Evolutionary conservation across 2,113 vertebrate species (phyloP), one percentile per base, ranked within the genome.

Genomic region (Dipodomys stephensi): DNA sequence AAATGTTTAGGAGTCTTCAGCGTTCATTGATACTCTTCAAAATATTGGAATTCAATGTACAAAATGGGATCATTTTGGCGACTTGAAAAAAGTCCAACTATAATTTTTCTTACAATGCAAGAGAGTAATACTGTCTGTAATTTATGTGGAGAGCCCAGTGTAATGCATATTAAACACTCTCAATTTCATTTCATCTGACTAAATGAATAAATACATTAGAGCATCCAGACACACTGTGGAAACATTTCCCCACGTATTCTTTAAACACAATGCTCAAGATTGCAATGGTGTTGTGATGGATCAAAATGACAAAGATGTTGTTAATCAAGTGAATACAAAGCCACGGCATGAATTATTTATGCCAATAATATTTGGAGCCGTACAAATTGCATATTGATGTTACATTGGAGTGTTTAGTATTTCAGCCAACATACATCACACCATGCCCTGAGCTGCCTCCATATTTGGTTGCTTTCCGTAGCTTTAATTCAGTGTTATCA

Each of bases 361-460:
- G 92, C 85, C 90, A 95, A 93, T 97, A 96, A 96, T 95, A 97
- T 97, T 96, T 96, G 95, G 69, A 94, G 87, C 83, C 92, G 81
- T 90, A 88, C 96, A 97, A 96, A 97, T 97, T 97, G 94, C 80
- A 94, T 95, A 97, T 87, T 96, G 97, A 95, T 95, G 95, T 27
- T 90, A 57, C 79, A 83, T 0, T 96, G 84, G 79, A 90, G 74
- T 95, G 85, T 86, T 96, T 87, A 93, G 85, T 68, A 64, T 88
- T 92, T 87, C 79, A 92, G 85, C 62, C 89, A 94, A 60, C 90
- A 94, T 90, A 90, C 32, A 95, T 96, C 53, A 88, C 84, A 95
- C 62, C 80, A 32, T 30, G 57, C 20, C 27, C 32, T 67, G 67
- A 11, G 46, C 49, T 35, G 6, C 65, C 81, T 84, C 77, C 27